phyloP scores from a whole-genome alignment of 1,140 invertebrate species.

The Cyrtorhinus lividipennis region DNA sequence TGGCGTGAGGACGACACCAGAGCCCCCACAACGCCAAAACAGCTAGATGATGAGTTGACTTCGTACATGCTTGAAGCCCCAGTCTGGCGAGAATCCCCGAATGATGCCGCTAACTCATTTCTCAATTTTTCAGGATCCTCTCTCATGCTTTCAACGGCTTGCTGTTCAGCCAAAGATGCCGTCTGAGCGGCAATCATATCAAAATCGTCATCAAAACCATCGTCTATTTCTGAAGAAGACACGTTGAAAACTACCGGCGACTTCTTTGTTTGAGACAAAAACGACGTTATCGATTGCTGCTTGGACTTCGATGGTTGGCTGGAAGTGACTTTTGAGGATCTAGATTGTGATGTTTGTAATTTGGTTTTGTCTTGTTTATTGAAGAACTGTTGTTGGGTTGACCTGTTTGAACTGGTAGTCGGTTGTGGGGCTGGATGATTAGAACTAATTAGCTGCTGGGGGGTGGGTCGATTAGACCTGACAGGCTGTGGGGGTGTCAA shows the following conservation, averaged over 20 bases:
- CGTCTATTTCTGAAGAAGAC: too few species aligned
- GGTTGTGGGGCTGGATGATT: too few species aligned
- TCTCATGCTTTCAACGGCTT: background rate
- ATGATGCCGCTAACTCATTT: background rate
- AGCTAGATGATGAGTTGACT: background rate
- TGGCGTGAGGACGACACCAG: too few species aligned
- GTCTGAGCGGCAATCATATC: slow-evolving; percentile 6
- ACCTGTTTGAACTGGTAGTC: background rate
- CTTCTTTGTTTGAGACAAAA: background rate
- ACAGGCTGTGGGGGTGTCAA: background rate
- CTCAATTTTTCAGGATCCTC: background rate
- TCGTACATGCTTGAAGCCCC: too few species aligned
- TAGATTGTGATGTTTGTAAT: too few species aligned
- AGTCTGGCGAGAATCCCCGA: background rate
- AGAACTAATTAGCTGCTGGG: too few species aligned
- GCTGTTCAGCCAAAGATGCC: slow-evolving; percentile 6
- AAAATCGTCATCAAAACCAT: slow-evolving; percentile 15
- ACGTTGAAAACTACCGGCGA: background rate
- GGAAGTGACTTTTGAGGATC: background rate
- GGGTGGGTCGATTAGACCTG: too few species aligned
- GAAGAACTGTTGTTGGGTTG: too few species aligned
- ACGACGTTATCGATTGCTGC: background rate
- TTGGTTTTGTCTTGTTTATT: too few species aligned
- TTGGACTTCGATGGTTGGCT: background rate
- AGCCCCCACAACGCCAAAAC: too few species aligned